These are phyloP conservation scores for Lepidonotus clava DNA, from an alignment of 2,888 invertebrate genomes.

Conservation along the genomic window DNA sequence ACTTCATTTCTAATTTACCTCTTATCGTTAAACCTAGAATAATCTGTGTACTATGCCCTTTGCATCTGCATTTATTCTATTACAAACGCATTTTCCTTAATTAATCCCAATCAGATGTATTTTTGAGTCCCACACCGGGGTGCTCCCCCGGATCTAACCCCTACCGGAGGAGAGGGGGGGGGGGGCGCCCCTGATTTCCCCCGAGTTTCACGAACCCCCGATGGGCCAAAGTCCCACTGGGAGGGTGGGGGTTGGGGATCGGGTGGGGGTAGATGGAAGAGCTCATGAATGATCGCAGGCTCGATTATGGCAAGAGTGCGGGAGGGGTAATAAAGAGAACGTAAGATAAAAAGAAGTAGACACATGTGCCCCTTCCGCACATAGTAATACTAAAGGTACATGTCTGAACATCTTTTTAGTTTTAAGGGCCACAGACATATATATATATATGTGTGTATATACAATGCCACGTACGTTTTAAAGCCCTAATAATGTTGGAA, in stretches of 20 bases:
- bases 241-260: neutral
- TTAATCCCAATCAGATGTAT: conserved; percentile 1
- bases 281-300: neutral
- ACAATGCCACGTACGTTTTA: neutral
- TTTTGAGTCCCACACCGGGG: neutral
- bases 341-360: neutral
- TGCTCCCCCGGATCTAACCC: neutral
- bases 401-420: too few species aligned
- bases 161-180: neutral
- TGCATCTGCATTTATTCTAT: neutral
- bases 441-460: neutral
- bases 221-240: neutral
- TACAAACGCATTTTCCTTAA: neutral
- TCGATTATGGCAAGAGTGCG: neutral
- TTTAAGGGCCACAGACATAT: too few species aligned
- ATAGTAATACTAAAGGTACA: too few species aligned
- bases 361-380: neutral
- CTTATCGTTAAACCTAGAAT: too few species aligned
- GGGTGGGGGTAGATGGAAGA: neutral
- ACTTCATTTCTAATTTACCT: too few species aligned
- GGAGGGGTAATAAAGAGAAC: neutral
- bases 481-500: neutral
- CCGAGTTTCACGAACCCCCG: neutral
- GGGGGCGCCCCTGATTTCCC: conserved; percentile 8
- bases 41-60: too few species aligned